Evolutionary conservation across 2,797 vertebrate species (phyloP), one percentile per base, ranked within the genome.

Genomic region (Gadopsis marmoratus): DNA sequence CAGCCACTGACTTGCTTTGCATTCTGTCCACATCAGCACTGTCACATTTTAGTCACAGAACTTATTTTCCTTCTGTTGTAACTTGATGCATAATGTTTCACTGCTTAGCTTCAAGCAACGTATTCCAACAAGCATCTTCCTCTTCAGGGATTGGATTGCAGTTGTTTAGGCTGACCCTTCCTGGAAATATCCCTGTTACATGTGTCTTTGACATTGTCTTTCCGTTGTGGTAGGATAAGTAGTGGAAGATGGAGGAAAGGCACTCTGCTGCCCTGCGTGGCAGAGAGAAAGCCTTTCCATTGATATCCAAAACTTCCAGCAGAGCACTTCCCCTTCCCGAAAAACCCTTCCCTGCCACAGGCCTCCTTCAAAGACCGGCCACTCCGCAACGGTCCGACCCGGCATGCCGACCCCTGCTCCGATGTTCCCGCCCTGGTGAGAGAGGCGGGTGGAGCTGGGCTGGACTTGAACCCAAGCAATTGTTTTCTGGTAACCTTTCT

Each of bases 311-410:
- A 89, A 79, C 89, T 78, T 88, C 76, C 88, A 88, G 80, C 86
- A 64, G 85, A 87, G 89, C 88, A 66, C 88, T 92, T 92, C 93
- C 93, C 83, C 76, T 92, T 92, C 86, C 91, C 78, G 68, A 88
- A 86, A 76, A 76, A 37, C 60, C 81, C 78, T 88, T 88, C 90
- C 86, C 78, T 35, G 75, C 74, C 71, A 74, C 84, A 70, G 82
- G 79, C 84, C 88, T 91, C 88, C 91, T 93, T 92, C 90, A 92
- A 92, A 93, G 90, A 80, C 87, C 4, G 67, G 76, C 76, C 84
- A 71, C 79, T 89, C 76, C 63, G 41, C 78, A 67, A 66, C 12
- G 53, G 54, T 74, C 76, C 74, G 79, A 87, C 91, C 85, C 81
- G 21, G 76, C 91, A 79, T 90, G 86, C 92, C 67, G 83, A 93